Evolutionary conservation across 2,888 invertebrate species (phyloP).

Genomic region (Pristionchus exspectatus): DNA sequence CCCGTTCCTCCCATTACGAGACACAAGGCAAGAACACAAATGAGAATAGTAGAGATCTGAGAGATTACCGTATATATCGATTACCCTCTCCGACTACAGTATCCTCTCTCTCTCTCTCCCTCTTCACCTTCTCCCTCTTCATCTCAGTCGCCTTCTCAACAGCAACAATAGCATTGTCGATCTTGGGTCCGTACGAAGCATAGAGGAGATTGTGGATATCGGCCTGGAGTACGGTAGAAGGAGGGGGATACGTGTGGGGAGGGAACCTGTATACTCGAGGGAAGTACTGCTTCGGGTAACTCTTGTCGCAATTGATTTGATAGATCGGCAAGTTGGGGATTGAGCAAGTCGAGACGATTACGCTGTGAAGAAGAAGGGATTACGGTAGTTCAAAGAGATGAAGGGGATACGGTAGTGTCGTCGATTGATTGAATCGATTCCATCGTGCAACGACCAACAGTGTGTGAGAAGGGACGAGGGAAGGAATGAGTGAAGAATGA

Average conservation of each 20-base stretch:
- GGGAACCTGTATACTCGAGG: conserved; percentile 8
- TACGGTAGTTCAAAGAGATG: neutral
- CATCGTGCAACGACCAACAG: neutral
- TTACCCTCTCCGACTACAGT: neutral
- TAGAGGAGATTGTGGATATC: conserved; percentile 42
- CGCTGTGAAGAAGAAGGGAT: conserved; percentile 6
- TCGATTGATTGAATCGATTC: neutral
- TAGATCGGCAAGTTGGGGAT: conserved; percentile 1
- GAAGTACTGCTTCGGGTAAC: neutral
- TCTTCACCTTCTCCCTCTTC: conserved; percentile 30
- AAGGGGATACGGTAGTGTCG: neutral
- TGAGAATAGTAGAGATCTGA: neutral
- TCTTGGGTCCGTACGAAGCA: conserved; percentile 14
- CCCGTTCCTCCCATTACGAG: conserved; percentile 49
- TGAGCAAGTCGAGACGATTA: neutral
- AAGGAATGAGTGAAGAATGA: neutral
- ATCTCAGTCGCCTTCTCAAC: conserved; percentile 17
- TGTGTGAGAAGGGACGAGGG: neutral
- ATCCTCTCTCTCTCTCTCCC: too few species aligned
- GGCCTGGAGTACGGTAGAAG: neutral
- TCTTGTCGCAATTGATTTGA: neutral
- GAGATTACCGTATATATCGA: neutral
- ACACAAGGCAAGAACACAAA: conserved; percentile 14
- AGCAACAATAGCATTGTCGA: neutral
- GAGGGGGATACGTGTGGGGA: neutral